Base-by-base conservation (phyloP, 2,797 vertebrate species). In the Bovichtus variegatus region DNA sequence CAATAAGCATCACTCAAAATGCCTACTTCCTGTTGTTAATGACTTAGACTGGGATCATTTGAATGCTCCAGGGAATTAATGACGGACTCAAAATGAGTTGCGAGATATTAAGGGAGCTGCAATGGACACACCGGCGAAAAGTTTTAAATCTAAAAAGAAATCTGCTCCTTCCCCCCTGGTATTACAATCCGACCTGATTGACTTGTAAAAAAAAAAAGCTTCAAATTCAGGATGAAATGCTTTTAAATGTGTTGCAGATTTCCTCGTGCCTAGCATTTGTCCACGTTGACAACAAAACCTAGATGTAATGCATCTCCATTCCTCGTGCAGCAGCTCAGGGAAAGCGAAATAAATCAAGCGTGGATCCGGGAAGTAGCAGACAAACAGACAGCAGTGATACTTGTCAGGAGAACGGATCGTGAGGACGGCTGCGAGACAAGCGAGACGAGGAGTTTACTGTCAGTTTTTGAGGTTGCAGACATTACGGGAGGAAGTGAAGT, bases 391-490 rank as follows among this genome's bases (percentile, higher is more conserved):
- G 69, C 64, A 59, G 38, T 29, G 27, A 38, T 53, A 60, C 60
- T 66, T 77, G 72, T 79, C 78, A 82, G 65, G 29, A 60, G 74
- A 68, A 65, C 46, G 44, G 25, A 61, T 57, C 11, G 77, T 1
- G 34, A 65, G 66, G 74, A 83, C 46, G 70, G 67, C 58, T 74
- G 71, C 25, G 60, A 78, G 70, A 80, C 86, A 74, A 76, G 73
- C 67, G 57, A 80, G 74, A 78, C 58, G 55, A 71, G 71, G 41
- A 44, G 71, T 82, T 82, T 64, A 75, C 70, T 78, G 76, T 67
- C 67, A 75, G 71, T 27, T 76, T 78, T 65, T 29, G 64, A 70
- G 53, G 47, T 49, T 68, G 72, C 29, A 55, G 44, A 71, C 65
- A 50, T 72, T 69, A 60, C 36, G 27, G 43, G 58, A 65, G 47